Base-by-base conservation (phyloP, 2,888 invertebrate genomes). In the Pristionchus arcanus region DNA sequence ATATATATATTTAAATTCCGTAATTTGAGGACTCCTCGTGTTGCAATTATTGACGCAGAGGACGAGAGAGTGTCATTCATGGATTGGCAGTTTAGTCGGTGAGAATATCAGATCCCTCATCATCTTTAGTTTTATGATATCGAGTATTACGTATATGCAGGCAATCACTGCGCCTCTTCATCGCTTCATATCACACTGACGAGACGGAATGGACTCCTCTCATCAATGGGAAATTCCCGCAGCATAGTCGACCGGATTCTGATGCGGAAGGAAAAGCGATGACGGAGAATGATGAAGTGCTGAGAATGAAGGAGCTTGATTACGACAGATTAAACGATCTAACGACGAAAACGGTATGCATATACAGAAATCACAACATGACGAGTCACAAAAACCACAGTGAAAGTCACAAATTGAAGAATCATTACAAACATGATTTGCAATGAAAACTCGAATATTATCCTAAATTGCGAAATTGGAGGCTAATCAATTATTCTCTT, bases 61-160 rank as follows among this genome's bases (percentile, higher is more conserved):
- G 81, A 81, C 15, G 81, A 81, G 49, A 7, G 81, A 53, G 28
- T 53, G 15, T 13, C 81, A 11, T n/a, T 53, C 16, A 81, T 81
- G 81, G 81, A 81, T 13, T 81, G 49, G 81, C 81, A 81, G 81
- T 81, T 49, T 42, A 81, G 49, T 53, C 81, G 81, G 81, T 81
- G 16, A 25, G 81, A 25, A 19, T 15, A 34, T 68, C 68, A 2
- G 68, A 77, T 42, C 37, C 74, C 28, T 66, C 66, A 31, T 34
- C 5, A 1, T n/a, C n/a, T n/a, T n/a, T n/a, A n/a, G n/a, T n/a
- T n/a, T n/a, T n/a, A n/a, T n/a, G n/a, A n/a, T n/a, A 2, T 28
- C 31, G 25, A 25, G n/a, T 5, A 16, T 68, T 28, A 63, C 63
- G 63, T 63, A 55, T 55, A 21, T 59, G 21, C 63, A 74, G 74